phyloP scores from a whole-genome alignment of 2,113 vertebrate genomes.

The Heliornis fulica region DNA sequence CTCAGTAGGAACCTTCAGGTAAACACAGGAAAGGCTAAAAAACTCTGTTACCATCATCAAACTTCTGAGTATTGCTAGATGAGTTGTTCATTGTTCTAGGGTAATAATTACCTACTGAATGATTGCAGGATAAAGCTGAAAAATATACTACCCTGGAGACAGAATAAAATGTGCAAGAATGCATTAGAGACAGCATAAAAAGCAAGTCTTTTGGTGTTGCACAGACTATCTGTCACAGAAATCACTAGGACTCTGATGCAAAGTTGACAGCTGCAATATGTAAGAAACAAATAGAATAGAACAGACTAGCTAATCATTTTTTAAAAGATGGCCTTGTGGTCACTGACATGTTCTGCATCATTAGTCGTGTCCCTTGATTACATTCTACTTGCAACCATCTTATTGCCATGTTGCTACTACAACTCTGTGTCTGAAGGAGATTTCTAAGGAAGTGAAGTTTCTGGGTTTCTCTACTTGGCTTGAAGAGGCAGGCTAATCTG shows the following conservation, averaged over 20 bases:
- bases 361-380: neutral
- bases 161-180: neutral
- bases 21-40: neutral
- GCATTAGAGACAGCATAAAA: neutral
- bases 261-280: neutral
- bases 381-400: neutral
- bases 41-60: neutral
- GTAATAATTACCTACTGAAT: constrained; percentile 17
- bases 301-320: neutral
- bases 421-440: neutral
- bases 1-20: neutral
- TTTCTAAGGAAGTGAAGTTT: neutral
- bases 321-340: neutral
- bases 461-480: neutral
- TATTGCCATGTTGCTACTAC: neutral
- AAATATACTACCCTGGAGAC: neutral
- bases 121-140: neutral
- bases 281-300: constrained; percentile 4
- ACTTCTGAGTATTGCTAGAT: neutral
- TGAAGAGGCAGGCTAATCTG: neutral
- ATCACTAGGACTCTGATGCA: neutral
- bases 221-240: constrained; percentile 3
- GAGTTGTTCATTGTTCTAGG: constrained; percentile 1
- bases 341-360: neutral
- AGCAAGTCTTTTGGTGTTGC: neutral